Percentiles rank a stretch among this genome's conserved stretches.
Conservation (phyloP, 2,888 invertebrate genomes). For the Idaea aversata region DNA sequence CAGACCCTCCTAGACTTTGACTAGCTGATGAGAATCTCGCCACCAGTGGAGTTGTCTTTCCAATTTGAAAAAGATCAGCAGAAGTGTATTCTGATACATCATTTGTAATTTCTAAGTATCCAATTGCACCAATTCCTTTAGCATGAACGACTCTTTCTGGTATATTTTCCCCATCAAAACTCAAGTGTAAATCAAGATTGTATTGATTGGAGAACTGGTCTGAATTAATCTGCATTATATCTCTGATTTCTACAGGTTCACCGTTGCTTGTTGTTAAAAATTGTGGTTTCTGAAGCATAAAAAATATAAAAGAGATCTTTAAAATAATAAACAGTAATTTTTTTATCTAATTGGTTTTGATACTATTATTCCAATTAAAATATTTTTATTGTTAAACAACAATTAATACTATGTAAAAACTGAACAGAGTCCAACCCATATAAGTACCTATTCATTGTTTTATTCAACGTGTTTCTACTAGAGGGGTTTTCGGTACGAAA, state of each 20-base stretch:
- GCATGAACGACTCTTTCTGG: constrained; percentile 96
- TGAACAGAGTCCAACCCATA: no score
- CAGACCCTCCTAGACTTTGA: constrained; percentile 91
- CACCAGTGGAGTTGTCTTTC: constrained; percentile 87
- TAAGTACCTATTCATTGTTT: no score
- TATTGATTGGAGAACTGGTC: constrained; percentile 51
- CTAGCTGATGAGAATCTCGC: constrained; percentile 88
- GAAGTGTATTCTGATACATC: constrained; percentile 88
- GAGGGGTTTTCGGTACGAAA: no score
- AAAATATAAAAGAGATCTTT: background rate
- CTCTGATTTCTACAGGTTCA: constrained; percentile 85
- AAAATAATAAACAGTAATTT: no score
- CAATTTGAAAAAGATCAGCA: constrained; percentile 86
- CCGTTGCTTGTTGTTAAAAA: constrained; percentile 87
- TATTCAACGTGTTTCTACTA: no score
- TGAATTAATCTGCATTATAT: constrained; percentile 87
- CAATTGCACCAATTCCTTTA: constrained; percentile 93
- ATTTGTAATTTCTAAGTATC: constrained; percentile 90
- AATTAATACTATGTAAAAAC: no score
- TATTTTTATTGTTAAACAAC: no score
- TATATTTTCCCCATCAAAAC: constrained; percentile 91
- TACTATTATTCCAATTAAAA: no score
- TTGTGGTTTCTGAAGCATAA: constrained; percentile 65
- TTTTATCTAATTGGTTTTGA: no score
- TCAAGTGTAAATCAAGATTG: constrained; percentile 60